These are phyloP conservation scores for Mimumesa dahlbomi DNA, from an alignment of 2,888 invertebrate genomes.

Conservation along the genomic window DNA sequence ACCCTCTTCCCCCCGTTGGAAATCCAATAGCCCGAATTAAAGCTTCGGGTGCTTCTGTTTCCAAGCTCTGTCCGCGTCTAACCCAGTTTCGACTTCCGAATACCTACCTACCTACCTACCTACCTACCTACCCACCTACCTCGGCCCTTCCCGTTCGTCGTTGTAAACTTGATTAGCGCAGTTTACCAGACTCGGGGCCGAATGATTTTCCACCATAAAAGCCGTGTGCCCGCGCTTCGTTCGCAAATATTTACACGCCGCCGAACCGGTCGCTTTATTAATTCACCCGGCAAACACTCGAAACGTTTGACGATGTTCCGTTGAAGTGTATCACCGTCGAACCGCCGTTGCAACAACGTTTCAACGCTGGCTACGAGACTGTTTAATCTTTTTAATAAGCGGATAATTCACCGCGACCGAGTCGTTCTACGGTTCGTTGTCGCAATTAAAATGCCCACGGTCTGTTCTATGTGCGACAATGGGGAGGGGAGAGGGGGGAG, in stretches of 20 bases:
- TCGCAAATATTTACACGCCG: conserved; percentile 37
- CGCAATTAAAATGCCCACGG: too few relatives aligned
- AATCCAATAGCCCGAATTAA: conserved; percentile 32
- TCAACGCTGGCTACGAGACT: too few relatives aligned
- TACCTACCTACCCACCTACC: neutral
- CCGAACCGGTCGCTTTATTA: conserved; percentile 23
- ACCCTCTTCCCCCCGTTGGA: too few relatives aligned
- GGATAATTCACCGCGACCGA: too few relatives aligned
- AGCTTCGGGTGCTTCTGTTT: conserved; percentile 6
- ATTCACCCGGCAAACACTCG: conserved; percentile 5
- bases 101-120: conserved; percentile 8
- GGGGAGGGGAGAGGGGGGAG: too few relatives aligned
- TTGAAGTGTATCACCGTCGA: neutral
- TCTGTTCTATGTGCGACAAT: too few relatives aligned
- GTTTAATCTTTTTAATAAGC: too few relatives aligned
- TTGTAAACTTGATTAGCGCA: conserved; percentile 41
- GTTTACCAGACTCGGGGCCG: neutral
- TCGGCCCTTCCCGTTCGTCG: too few relatives aligned
- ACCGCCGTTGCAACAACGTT: too few relatives aligned
- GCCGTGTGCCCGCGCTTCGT: neutral
- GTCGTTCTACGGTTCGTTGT: too few relatives aligned
- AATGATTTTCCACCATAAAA: conserved; percentile 20
- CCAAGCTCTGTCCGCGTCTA: conserved; percentile 17
- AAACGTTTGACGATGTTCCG: neutral
- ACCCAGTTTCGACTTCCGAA: conserved; percentile 40